phyloP scores from a whole-genome alignment of 1,140 invertebrate genomes.

The Listronotus bonariensis region DNA sequence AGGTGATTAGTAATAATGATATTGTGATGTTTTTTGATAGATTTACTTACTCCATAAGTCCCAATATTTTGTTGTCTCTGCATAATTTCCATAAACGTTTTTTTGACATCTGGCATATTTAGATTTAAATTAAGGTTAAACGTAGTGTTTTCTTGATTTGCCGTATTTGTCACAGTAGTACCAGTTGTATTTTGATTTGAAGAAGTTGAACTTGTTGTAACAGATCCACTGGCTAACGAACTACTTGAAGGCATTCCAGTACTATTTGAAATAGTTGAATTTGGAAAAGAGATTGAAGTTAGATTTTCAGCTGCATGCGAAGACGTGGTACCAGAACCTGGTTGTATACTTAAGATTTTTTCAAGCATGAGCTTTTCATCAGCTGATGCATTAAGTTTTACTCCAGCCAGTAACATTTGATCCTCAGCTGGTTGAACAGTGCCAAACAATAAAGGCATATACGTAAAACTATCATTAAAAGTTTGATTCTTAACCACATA shows the following conservation, averaged over 20 bases:
- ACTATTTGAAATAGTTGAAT: not conserved
- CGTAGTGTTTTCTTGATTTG: constrained; percentile 5
- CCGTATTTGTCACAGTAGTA: not conserved
- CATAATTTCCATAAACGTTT: constrained; percentile 32
- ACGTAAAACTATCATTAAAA: constrained; percentile 16
- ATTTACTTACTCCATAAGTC: constrained; percentile 3
- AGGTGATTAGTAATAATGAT: too few relatives aligned
- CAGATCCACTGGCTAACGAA: too few relatives aligned
- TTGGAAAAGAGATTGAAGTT: not conserved
- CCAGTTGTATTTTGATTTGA: not conserved
- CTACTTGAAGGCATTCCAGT: not conserved
- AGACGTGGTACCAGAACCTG: not conserved
- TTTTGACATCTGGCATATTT: constrained; percentile 23
- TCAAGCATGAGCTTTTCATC: constrained; percentile 19
- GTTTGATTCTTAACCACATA: constrained; percentile 20
- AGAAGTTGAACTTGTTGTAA: too few relatives aligned
- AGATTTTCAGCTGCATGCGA: not conserved
- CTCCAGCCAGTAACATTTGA: constrained; percentile 14
- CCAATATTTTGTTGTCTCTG: constrained; percentile 21
- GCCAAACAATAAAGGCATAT: constrained; percentile 22
- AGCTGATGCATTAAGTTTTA: constrained; percentile 15
- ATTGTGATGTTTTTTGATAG: too few relatives aligned
- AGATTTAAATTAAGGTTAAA: constrained; percentile 23
- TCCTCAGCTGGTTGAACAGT: constrained; percentile 10
- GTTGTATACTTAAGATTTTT: constrained; percentile 19